Conservation (phyloP, 1,140 invertebrate species). For the Muscidifurax raptorellus region DNA sequence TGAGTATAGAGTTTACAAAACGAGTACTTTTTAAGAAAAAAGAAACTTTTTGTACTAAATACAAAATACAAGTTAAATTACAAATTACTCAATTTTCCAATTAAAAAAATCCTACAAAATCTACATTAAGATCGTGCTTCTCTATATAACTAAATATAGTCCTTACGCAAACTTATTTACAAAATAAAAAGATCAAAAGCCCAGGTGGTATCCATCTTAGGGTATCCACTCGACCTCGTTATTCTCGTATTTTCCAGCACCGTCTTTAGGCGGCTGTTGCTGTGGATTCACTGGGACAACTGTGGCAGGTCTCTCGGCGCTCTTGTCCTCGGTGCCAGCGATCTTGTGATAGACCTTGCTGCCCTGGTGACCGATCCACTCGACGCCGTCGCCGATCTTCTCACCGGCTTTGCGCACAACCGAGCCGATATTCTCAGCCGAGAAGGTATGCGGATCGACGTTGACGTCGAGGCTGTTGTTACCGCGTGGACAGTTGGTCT, state of each 20-base stretch:
- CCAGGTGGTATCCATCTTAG: slow-evolving; percentile 51
- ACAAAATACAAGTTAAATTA: too few species aligned
- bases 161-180: neutral
- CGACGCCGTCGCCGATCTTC: slow-evolving; percentile 81
- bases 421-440: slow-evolving; percentile 81
- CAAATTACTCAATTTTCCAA: too few species aligned
- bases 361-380: slow-evolving; percentile 76
- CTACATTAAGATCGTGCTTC: too few species aligned
- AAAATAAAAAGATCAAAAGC: slow-evolving; percentile 5
- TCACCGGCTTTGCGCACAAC: slow-evolving; percentile 83
- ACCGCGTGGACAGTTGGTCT: slow-evolving; percentile 79
- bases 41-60: too few species aligned
- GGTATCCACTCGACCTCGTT: slow-evolving; percentile 74
- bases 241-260: slow-evolving; percentile 62
- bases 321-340: slow-evolving; percentile 60
- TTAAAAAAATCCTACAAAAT: too few species aligned
- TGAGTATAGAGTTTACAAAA: too few species aligned
- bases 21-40: too few species aligned
- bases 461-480: slow-evolving; percentile 82
- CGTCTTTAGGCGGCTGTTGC: slow-evolving; percentile 29
- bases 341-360: slow-evolving; percentile 78
- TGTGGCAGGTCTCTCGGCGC: slow-evolving; percentile 14
- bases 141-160: neutral
- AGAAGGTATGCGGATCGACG: slow-evolving; percentile 85
- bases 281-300: slow-evolving; percentile 13